Evolutionary conservation across 2,888 invertebrate genomes (phyloP), one percentile per base, ranked within the genome.

Genomic region (Parnassius glacialis): DNA sequence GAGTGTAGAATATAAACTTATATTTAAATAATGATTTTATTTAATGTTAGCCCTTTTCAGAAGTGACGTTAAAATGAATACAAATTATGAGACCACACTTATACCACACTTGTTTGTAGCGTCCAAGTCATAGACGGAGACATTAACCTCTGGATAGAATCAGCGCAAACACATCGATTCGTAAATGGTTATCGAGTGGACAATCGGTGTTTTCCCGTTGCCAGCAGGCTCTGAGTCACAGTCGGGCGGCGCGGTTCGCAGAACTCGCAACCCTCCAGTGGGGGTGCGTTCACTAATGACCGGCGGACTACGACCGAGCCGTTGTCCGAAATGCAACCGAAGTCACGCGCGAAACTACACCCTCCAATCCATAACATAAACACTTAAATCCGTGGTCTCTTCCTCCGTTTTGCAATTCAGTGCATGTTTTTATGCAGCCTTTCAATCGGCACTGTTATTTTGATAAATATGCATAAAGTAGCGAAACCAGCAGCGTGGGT

Each of bases 401-500:
- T 69, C 71, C 71, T 67, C 75, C 76, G 77, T 80, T 79, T 80
- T 80, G 81, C 84, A 81, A 80, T 84, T 83, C 80, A 73, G 80
- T 89, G 87, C 87, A 87, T 89, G 90, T 89, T 87, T 87, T 83
- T 89, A 88, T 90, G 88, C 89, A 90, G 84, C 87, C 86, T 90
- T 90, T 89, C 90, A 90, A 90, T 90, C 90, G 89, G 81, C 84
- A 80, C 83, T 86, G 88, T 88, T 90, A 89, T 90, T 90, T 89
- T 88, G 89, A 90, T 90, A 90, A 90, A 91, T 91, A 91, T 91
- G 90, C 85, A 91, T 90, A 89, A 89, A 88, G 81, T 80, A 77
- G 84, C 84, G 80, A 87, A 89, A 85, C 86, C 81, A 81, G 79
- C 80, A 77, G 80, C 81, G 80, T 78, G 82, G 83, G 84, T 85